Base-by-base conservation (phyloP, 64 coral and sea anemone species). In the Platygyra sinensis region DNA sequence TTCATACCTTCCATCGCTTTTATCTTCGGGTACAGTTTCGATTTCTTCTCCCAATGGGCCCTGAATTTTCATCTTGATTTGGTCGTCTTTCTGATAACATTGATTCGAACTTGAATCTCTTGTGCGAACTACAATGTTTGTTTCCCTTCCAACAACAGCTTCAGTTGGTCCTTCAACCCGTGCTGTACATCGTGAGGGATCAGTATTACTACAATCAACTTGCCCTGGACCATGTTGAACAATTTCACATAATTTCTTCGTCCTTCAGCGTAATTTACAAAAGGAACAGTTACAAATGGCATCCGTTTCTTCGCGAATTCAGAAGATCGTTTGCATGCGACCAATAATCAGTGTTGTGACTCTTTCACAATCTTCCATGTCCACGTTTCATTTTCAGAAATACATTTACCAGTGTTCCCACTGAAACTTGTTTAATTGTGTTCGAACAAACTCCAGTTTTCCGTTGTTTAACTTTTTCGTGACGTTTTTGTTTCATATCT, bases 41-140 rank as follows among this genome's bases (percentile, higher is more conserved):
- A 80, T 12, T 46, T 80, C 62, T 10, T 72, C 42, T 29, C 77
- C 76, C 6, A 79, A 29, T 29, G 49, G 75, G 57, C 67, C 51
- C 20, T 51, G 11, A 30, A 89, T 72, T 10, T 16, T 50, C 22
- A 89, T 20, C 29, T 72, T 67, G 29, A 89, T 17, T 29, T 46
- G 51, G n/a, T 80, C 88, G 28, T 89, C 25, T 20, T 77, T 52
- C 22, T 64, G 22, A 50, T 89, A 80, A 80, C 76, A 80, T 14
- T 52, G 28, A 0, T 89, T 50, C 16, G 42, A 76, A 59, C 51
- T 24, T 72, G 36, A 42, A 73, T 89, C 65, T 80, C 62, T 80
- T 9, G 88, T 89, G 12, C 79, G 9, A 19, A 89, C 29, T 14
- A 52, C 0, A 89, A 89, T 79, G 13, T 64, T 78, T 0, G 25